A percentile compares a stretch with the other conserved stretches of the same genome.
phyloP scores from a whole-genome alignment of 2,888 invertebrate genomes.

The Cyrtodaria siliqua region DNA sequence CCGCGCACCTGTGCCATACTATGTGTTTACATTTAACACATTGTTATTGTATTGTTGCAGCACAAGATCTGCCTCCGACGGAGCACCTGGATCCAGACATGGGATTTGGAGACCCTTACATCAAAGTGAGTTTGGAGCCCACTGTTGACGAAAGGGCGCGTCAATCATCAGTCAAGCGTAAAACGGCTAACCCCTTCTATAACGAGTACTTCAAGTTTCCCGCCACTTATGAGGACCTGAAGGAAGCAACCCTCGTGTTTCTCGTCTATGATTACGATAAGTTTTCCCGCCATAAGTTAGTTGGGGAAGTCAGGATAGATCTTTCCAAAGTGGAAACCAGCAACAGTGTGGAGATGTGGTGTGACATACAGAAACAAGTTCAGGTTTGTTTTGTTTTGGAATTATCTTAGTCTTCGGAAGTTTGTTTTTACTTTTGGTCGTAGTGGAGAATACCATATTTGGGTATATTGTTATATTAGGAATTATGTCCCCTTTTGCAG shows the following conservation, averaged over 20 bases:
- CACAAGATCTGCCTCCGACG: constrained; percentile 92
- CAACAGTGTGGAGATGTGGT: constrained; percentile 94
- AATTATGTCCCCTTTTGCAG: no score
- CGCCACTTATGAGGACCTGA: constrained; percentile 94
- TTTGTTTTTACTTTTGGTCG: no score
- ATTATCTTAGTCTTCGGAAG: no score
- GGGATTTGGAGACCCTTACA: constrained; percentile 96
- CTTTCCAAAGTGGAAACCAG: constrained; percentile 93
- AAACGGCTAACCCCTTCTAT: constrained; percentile 94
- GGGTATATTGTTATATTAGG: no score
- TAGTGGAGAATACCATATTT: no score
- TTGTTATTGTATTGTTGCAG: constrained; percentile 70
- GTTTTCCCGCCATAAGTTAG: constrained; percentile 95
- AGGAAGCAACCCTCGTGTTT: constrained; percentile 91
- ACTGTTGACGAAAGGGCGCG: constrained; percentile 94
- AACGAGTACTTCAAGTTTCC: constrained; percentile 97
- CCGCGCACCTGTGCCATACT: no score
- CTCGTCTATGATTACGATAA: constrained; percentile 89
- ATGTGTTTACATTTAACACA: no score
- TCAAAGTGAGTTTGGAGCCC: constrained; percentile 92
- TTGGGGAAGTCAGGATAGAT: constrained; percentile 93
- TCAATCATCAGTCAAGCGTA: constrained; percentile 94
- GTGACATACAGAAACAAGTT: constrained; percentile 93
- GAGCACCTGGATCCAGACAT: constrained; percentile 89
- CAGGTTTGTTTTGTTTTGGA: constrained; percentile 87